Percentiles rank a stretch among this genome's conserved stretches.
phyloP scores from a whole-genome alignment of 2,113 vertebrate species.

The Eublepharis macularius region DNA sequence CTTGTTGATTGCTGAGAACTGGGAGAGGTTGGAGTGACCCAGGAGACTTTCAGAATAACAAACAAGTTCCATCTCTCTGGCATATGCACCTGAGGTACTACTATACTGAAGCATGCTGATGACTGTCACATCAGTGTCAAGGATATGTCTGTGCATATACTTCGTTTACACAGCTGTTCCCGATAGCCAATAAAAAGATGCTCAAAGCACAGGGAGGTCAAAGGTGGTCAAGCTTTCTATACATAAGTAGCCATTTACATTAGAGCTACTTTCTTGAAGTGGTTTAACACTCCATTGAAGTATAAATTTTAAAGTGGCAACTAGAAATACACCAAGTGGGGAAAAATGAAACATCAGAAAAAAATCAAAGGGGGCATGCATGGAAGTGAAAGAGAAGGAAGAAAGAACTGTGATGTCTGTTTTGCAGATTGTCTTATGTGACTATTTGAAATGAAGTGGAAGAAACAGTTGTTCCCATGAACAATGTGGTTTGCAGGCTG shows the following conservation, averaged over 20 bases:
- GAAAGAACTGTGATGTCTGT: not conserved
- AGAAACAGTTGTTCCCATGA: not conserved
- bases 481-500: not conserved
- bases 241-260: constrained; percentile 51
- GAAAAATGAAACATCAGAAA: constrained; percentile 46
- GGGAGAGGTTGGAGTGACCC: not conserved
- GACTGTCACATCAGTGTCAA: constrained; percentile 10
- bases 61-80: not conserved
- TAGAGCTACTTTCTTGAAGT: constrained; percentile 55
- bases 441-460: not conserved
- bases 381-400: constrained; percentile 29
- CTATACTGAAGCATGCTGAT: constrained; percentile 13
- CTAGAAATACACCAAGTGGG: constrained; percentile 20
- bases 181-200: constrained; percentile 39
- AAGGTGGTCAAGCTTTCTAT: constrained; percentile 47
- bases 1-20: not conserved
- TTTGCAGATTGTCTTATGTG: not conserved
- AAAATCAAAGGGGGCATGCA: constrained; percentile 11
- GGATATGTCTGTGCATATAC: constrained; percentile 23
- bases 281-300: constrained; percentile 61
- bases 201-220: constrained; percentile 48
- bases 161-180: constrained; percentile 64
- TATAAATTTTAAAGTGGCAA: constrained; percentile 55
- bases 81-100: not conserved
- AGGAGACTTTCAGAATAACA: not conserved